These are phyloP conservation scores for Paracanthobrama guichenoti DNA, from an alignment of 2,113 vertebrate species.

Conservation along the genomic window DNA sequence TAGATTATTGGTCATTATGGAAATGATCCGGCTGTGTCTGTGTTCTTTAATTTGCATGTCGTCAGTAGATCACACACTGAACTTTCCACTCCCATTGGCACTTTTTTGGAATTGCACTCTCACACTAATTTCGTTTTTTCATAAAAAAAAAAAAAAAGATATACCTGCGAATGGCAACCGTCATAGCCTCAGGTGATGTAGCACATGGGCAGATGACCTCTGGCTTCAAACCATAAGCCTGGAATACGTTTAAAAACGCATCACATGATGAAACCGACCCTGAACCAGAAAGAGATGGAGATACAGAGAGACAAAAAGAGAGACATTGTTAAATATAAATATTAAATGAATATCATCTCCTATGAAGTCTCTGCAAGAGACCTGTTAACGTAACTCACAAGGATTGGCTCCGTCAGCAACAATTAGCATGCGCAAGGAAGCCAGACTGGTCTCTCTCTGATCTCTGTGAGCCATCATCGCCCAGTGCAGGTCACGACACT, in stretches of 20 bases:
- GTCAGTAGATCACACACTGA: too few relatives aligned
- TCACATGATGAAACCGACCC: slow-evolving; percentile 98
- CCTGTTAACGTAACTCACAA: slow-evolving; percentile 79
- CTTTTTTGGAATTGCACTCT: too few relatives aligned
- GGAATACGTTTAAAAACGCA: slow-evolving; percentile 95
- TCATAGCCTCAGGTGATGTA: slow-evolving; percentile 95
- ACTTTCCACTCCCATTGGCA: too few relatives aligned
- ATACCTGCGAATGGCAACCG: slow-evolving; percentile 94
- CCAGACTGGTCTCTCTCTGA: slow-evolving; percentile 91
- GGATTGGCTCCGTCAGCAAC: slow-evolving; percentile 97
- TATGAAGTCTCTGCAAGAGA: not conserved
- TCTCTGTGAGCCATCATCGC: slow-evolving; percentile 99
- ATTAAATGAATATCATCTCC: not conserved
- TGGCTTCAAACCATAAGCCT: slow-evolving; percentile 92
- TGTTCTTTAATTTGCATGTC: too few relatives aligned
- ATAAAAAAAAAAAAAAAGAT: not conserved
- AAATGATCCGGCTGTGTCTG: too few relatives aligned
- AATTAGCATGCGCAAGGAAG: slow-evolving; percentile 93
- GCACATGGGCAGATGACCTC: slow-evolving; percentile 97
- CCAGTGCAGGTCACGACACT: slow-evolving; percentile 98
- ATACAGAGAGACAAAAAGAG: not conserved
- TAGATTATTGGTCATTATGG: too few relatives aligned
- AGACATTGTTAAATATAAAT: not conserved
- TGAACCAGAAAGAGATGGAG: slow-evolving; percentile 57
- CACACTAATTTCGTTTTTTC: not conserved